These are phyloP conservation scores for Rhinolophus sinicus DNA, from an alignment of 2,113 vertebrate species.

Conservation along the genomic window DNA sequence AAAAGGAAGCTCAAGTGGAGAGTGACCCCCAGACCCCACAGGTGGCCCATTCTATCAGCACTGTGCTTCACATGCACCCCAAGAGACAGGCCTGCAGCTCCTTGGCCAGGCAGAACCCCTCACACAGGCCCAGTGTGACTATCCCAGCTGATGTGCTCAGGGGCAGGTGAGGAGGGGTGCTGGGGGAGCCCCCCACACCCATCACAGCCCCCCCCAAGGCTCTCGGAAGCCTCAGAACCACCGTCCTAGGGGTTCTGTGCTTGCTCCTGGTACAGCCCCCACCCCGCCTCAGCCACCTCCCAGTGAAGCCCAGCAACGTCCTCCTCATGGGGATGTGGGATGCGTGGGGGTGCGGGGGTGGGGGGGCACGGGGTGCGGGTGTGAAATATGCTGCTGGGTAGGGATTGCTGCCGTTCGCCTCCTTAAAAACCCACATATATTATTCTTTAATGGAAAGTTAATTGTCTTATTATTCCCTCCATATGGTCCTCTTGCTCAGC, in stretches of 20 bases:
- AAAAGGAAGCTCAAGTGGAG: not conserved
- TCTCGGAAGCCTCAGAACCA: not conserved
- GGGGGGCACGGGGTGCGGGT: not conserved
- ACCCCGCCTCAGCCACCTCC: not conserved
- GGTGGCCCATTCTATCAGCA: not conserved
- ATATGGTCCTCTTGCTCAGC: slow-evolving; percentile 86
- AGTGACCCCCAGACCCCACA: not conserved
- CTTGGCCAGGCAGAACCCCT: not conserved
- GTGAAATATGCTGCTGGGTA: slow-evolving; percentile 80
- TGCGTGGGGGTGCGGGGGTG: not conserved
- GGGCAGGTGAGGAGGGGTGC: not conserved
- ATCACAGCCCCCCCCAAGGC: not conserved
- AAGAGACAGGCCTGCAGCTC: not conserved
- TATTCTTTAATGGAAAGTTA: slow-evolving; percentile 89
- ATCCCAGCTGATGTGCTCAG: not conserved
- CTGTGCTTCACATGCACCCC: not conserved
- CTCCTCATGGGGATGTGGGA: not conserved
- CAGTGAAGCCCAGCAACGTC: not conserved
- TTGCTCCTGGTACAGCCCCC: not conserved
- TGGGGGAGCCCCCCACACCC: not conserved
- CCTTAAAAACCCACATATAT: slow-evolving; percentile 88
- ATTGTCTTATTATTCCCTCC: slow-evolving; percentile 88
- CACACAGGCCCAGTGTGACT: not conserved
- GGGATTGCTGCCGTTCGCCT: slow-evolving; percentile 82
- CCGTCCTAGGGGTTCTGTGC: not conserved